Percentiles rank a stretch among this genome's conserved stretches.
Evolutionary conservation across 1,140 invertebrate genomes (phyloP).

Genomic region (Trichoplusia ni): DNA sequence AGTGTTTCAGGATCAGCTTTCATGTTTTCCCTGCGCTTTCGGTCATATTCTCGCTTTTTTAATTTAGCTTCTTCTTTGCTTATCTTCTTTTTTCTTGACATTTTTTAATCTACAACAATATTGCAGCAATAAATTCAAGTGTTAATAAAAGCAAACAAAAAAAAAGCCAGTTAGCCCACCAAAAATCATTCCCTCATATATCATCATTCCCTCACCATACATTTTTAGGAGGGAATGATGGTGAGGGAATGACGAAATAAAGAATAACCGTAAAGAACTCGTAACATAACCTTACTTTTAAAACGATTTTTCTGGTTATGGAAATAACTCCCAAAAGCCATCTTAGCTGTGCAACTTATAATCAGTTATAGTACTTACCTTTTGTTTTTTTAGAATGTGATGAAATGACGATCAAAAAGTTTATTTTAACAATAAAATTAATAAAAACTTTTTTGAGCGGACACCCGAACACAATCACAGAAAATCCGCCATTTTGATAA

Average conservation of each 20-base stretch:
- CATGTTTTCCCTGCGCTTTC: slow-evolving; percentile 15
- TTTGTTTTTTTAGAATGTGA: slow-evolving; percentile 36
- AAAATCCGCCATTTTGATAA: slow-evolving; percentile 38
- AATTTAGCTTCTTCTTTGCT: slow-evolving; percentile 24
- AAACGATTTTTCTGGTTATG: not conserved
- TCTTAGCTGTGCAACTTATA: slow-evolving; percentile 33
- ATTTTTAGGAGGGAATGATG: slow-evolving; percentile 39
- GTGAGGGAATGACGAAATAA: slow-evolving; percentile 44
- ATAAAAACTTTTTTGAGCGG: slow-evolving; percentile 30
- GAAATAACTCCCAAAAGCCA: slow-evolving; percentile 30
- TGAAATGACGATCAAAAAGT: slow-evolving; percentile 37
- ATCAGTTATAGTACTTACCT: slow-evolving; percentile 33
- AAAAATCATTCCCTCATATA: slow-evolving; percentile 35
- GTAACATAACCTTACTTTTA: slow-evolving; percentile 26
- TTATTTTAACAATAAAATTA: slow-evolving; percentile 24
- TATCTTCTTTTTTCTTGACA: slow-evolving; percentile 26
- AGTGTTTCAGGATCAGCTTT: slow-evolving; percentile 10
- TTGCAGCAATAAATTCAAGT: slow-evolving; percentile 26
- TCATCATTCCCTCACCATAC: slow-evolving; percentile 40
- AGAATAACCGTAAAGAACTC: slow-evolving; percentile 37
- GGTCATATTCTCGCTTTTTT: slow-evolving; percentile 3
- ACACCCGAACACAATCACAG: slow-evolving; percentile 27
- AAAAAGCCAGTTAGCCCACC: slow-evolving; percentile 15
- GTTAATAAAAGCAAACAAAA: slow-evolving; percentile 21
- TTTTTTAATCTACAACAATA: slow-evolving; percentile 27